Evolutionary conservation across 2,113 vertebrate genomes (phyloP).

Genomic region (Pristiophorus japonicus): DNA sequence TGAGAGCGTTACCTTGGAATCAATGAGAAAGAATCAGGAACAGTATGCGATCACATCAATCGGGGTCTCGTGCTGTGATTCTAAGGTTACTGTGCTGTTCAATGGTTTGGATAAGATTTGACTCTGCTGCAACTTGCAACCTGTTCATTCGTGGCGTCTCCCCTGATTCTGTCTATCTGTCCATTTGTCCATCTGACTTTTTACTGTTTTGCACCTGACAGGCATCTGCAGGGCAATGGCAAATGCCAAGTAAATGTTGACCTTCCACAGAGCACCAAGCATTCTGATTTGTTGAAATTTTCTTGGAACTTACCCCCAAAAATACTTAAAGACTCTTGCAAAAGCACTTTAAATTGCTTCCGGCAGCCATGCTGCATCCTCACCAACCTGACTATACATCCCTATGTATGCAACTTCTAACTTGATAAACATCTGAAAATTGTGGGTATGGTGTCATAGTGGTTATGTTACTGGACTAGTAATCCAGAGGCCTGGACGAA

Average conservation of each 20-base stretch:
- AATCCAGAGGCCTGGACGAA: no score
- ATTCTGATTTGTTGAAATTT: background rate
- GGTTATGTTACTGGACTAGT: no score
- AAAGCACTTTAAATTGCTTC: background rate
- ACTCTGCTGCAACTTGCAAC: background rate
- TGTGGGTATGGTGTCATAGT: no score
- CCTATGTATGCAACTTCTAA: background rate
- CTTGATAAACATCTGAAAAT: background rate
- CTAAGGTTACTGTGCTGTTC: background rate
- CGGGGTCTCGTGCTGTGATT: background rate
- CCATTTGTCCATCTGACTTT: background rate
- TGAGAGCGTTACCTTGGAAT: background rate
- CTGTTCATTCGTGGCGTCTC: background rate
- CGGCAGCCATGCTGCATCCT: background rate
- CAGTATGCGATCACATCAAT: background rate
- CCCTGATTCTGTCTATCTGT: background rate
- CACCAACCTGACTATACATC: background rate
- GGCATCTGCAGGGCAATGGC: background rate
- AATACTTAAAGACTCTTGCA: background rate
- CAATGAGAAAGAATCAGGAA: background rate
- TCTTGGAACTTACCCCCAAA: background rate
- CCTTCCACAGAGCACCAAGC: background rate
- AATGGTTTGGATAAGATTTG: background rate
- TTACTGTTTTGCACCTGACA: background rate
- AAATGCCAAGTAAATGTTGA: background rate